Percentiles rank a stretch among this genome's conserved stretches.
phyloP scores from a whole-genome alignment of 2,113 vertebrate species.

The Ochotona princeps region DNA sequence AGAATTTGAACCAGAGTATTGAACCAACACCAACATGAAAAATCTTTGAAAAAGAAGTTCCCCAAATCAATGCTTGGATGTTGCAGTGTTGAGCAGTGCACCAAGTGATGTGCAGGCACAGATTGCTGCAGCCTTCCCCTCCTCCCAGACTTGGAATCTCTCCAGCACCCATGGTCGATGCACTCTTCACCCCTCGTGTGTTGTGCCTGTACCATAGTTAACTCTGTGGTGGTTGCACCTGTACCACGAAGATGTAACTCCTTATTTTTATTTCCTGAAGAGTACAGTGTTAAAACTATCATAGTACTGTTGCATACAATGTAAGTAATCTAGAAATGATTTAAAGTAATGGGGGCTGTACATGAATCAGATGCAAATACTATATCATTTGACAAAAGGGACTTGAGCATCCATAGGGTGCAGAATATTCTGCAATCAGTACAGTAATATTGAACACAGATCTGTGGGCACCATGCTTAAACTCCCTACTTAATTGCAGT shows the following conservation, averaged over 20 bases:
- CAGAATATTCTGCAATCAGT: neutral
- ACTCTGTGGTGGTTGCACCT: neutral
- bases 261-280: neutral
- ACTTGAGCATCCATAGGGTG: neutral
- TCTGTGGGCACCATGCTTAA: neutral
- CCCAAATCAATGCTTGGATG: neutral
- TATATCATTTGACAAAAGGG: neutral
- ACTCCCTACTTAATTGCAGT: neutral
- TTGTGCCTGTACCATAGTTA: neutral
- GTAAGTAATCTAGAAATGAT: neutral
- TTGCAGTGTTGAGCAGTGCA: neutral
- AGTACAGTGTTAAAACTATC: neutral
- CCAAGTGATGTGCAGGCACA: neutral
- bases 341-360: neutral
- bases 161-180: neutral
- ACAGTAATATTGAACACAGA: neutral
- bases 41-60: neutral
- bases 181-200: no score
- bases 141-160: no score
- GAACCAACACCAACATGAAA: neutral
- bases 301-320: neutral
- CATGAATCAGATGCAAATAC: neutral
- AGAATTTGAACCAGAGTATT: neutral
- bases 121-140: neutral
- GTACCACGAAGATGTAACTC: neutral